phyloP scores from a whole-genome alignment of 2,113 vertebrate genomes.

The Neoarius graeffei region DNA sequence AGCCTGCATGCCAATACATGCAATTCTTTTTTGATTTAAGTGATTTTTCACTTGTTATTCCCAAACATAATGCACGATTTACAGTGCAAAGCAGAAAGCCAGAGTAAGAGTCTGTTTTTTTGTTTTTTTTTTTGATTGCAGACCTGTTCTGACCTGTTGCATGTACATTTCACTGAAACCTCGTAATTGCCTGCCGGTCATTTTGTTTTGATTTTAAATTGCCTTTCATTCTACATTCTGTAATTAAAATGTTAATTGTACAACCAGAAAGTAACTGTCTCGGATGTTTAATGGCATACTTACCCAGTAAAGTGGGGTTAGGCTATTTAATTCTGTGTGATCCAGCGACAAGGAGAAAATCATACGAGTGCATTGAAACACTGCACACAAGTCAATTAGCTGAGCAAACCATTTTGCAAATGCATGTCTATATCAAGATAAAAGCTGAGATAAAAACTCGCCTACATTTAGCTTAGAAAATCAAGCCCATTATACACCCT shows the following conservation, averaged over 20 bases:
- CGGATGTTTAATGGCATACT: slow-evolving; percentile 70
- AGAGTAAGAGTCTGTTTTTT: not conserved
- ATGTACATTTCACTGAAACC: not conserved
- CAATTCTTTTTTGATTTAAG: not conserved
- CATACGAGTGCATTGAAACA: slow-evolving; percentile 26
- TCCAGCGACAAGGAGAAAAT: slow-evolving; percentile 15
- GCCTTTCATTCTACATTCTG: slow-evolving; percentile 11
- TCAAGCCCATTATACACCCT: slow-evolving; percentile 33
- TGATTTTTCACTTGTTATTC: slow-evolving; percentile 2
- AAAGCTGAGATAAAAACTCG: slow-evolving; percentile 36
- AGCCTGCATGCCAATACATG: not conserved
- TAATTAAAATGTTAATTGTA: slow-evolving; percentile 75
- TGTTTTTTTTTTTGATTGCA: not conserved
- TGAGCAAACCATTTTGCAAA: slow-evolving; percentile 43
- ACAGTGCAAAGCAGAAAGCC: not conserved
- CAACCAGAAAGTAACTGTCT: slow-evolving; percentile 68
- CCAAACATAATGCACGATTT: slow-evolving; percentile 4
- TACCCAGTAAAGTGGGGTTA: slow-evolving; percentile 64
- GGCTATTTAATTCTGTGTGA: slow-evolving; percentile 64
- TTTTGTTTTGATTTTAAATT: slow-evolving; percentile 28
- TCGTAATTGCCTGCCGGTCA: not conserved
- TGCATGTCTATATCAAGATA: slow-evolving; percentile 53
- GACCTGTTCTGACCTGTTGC: not conserved
- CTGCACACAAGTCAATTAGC: slow-evolving; percentile 46
- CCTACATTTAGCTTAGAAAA: slow-evolving; percentile 31